These are phyloP conservation scores for pig (Sus scrofa) DNA, from an alignment of 2,113 vertebrate genomes.

Conservation along the genomic window T2T-Sscrofa CM000813.6:41755001-41755500, in stretches of 20 bases:
- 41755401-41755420: not conserved
- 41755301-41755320: not conserved
- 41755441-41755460: not conserved
- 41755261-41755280: not conserved
- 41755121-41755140: not conserved
- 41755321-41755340: not conserved
- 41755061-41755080: not conserved
- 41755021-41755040: slow-evolving; percentile 51
- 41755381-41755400: not conserved
- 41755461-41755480: not conserved
- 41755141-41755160: not conserved
- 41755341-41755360: not conserved
- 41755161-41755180: accelerated
- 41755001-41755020: slow-evolving; percentile 24
- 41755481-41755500: not conserved
- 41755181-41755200: accelerated
- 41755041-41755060: not conserved
- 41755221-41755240: accelerated
- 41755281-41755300: not conserved
- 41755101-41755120: not conserved
- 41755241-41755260: not conserved
- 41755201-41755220: accelerated
- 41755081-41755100: not conserved
- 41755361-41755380: not conserved
- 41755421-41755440: not conserved